Base-by-base conservation (phyloP, 2,113 vertebrate genomes). In the Anthoscopus minutus region DNA sequence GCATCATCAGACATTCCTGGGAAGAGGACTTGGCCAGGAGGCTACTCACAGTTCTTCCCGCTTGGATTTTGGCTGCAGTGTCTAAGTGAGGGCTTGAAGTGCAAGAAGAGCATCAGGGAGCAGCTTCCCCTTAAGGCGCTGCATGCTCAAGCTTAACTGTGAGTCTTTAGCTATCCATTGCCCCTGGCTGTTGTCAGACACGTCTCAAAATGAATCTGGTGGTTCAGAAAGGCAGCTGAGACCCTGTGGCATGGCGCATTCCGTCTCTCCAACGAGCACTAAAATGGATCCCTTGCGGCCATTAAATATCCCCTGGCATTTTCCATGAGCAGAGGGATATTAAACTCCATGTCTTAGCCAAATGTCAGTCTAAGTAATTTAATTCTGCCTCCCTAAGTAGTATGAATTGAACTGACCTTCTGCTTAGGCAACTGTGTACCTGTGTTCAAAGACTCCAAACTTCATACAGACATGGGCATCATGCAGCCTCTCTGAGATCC, bases 381-480 rank as follows among this genome's bases (percentile, higher is more conserved):
- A 97, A 97, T 96, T 96, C 89, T 95, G 87, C 79, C 60, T 96
- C 40, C 67, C 85, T 94, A 95, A 95, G 93, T 93, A 94, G 94
- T 97, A 96, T 95, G 93, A 95, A 97, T 96, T 88, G 96, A 96
- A 89, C 89, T 95, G 96, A 97, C 95, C 94, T 97, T 95, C 96
- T 94, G 87, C 72, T 60, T 92, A 89, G 87, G 94, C 82, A 94
- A 91, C 93, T 95, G 82, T 80, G 88, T 66, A 88, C 74, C 64
- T 44, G 5, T 89, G 85, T 83, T 86, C 87, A 91, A 81, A 87
- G 84, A 74, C 25, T 57, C 51, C 1, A 24, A 56, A 70, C 92
- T 94, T 89, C 37, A 30, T 38, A 67, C 24, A 66, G 74, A 56
- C 47, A 22, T 2, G 8, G 70, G 61, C 38, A 53, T 88, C 23